These are phyloP conservation scores for Chironomus tentans DNA, from an alignment of 2,888 invertebrate species.

Conservation along the genomic window DNA sequence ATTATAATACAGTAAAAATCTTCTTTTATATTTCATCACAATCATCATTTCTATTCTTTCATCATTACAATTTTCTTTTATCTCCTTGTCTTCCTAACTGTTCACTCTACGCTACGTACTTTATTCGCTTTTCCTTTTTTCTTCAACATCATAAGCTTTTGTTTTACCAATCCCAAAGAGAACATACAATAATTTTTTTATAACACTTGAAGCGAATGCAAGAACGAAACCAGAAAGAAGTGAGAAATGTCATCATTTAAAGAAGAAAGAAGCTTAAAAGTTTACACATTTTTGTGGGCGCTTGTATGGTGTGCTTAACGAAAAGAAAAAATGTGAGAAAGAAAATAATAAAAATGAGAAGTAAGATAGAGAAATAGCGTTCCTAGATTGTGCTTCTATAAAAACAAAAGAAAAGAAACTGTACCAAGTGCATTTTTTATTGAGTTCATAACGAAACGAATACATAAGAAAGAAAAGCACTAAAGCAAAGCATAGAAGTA, in stretches of 20 bases:
- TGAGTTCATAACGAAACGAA: slow-evolving; percentile 7
- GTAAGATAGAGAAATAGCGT: background rate
- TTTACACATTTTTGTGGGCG: slow-evolving; percentile 26
- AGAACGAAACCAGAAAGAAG: background rate
- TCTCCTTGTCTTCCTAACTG: background rate
- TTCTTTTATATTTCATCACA: slow-evolving; percentile 5
- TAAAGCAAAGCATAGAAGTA: background rate
- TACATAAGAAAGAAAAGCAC: background rate
- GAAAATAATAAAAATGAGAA: slow-evolving; percentile 1
- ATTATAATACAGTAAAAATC: background rate
- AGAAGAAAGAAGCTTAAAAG: slow-evolving; percentile 26
- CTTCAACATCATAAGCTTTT: slow-evolving; percentile 21
- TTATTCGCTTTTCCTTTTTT: background rate
- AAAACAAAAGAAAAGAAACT: slow-evolving; percentile 15
- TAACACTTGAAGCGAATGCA: background rate
- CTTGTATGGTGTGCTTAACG: background rate
- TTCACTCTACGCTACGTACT: no score
- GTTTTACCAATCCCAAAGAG: slow-evolving; percentile 12
- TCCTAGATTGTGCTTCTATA: slow-evolving; percentile 7
- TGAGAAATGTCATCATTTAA: slow-evolving; percentile 25
- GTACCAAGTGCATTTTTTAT: slow-evolving; percentile 23
- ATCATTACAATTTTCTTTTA: slow-evolving; percentile 2
- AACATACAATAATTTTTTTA: slow-evolving; percentile 24
- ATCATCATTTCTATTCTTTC: background rate
- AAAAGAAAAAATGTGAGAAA: background rate